Base-by-base conservation (phyloP, 2,113 vertebrate genomes). In the Scalopus aquaticus region DNA sequence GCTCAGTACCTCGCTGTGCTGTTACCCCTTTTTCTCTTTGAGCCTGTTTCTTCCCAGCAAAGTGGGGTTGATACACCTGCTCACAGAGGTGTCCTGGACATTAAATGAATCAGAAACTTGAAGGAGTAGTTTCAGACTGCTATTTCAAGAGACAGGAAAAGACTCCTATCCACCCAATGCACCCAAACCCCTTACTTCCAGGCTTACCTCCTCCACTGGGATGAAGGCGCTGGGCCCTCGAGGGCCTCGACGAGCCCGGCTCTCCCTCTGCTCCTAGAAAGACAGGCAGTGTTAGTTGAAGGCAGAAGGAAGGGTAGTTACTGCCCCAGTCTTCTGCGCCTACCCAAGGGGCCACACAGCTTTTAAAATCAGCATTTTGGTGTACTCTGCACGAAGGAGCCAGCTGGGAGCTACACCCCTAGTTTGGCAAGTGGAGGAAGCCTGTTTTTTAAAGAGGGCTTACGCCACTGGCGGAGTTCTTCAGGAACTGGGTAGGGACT, bases 151-250 rank as follows among this genome's bases (percentile, higher is more conserved):
- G 56, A 30, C 0, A 46, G n/a, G n/a, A 62, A 93, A 81, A 91
- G 74, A 42, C 6, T 8, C 46, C 16, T 2, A 13, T 10, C 35
- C 30, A 37, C 65, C 32, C 69, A 62, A 19, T 26, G 32, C 11
- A 30, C 28, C 30, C 49, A 37, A 42, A 76, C 28, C 49, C 77
- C 42, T 37, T 85, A 19, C 39, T 46, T 28, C 11, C 70, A 94
- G 64, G 37, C 97, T 97, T 79, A 98, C 98, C 98, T 98, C 98
- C 87, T 94, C 97, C 87, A 95, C 94, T 0, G 98, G 98, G 97
- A 98, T 98, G 97, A 98, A 98, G 91, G 97, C 70, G 0, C 98
- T 98, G 67, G 98, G 98, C 0, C 98, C 97, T 73, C 96, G 94
- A 17, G 93, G 93, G 88, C 98, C 96, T 86, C 96, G 80, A 51